A percentile compares a stretch with the other conserved stretches of the same genome.
Evolutionary conservation across 2,888 invertebrate species (phyloP).

Genomic region (Yponomeuta plumbellus): DNA sequence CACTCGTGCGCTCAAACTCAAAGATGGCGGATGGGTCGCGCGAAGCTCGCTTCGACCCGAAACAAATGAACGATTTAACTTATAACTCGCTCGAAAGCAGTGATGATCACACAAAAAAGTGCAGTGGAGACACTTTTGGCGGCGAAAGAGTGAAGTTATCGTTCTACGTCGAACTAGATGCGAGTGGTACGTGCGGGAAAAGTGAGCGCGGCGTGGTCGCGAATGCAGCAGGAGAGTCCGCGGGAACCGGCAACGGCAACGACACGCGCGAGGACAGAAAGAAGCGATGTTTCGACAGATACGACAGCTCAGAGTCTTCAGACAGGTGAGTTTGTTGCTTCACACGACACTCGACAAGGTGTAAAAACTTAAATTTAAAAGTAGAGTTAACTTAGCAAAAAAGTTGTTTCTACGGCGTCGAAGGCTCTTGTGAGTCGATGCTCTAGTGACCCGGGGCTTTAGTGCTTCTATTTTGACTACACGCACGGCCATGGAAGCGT

Average conservation of each 20-base stretch:
- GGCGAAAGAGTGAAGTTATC: conserved; percentile 63
- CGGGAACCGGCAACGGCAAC: conserved; percentile 47
- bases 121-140: conserved; percentile 63
- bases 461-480: conserved; percentile 63
- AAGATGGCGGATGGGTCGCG: conserved; percentile 90
- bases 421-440: conserved; percentile 61
- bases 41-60: conserved; percentile 77
- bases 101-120: conserved; percentile 74
- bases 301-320: conserved; percentile 95
- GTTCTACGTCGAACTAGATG: conserved; percentile 68
- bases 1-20: conserved; percentile 84
- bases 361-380: neutral
- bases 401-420: conserved; percentile 42
- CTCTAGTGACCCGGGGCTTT: conserved; percentile 73
- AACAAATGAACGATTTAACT: conserved; percentile 75
- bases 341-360: neutral
- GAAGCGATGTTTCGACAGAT: conserved; percentile 92
- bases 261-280: conserved; percentile 79
- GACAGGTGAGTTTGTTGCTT: conserved; percentile 83
- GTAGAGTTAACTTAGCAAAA: conserved; percentile 6
- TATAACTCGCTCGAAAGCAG: conserved; percentile 70
- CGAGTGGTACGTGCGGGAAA: conserved; percentile 73
- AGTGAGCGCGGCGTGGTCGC: conserved; percentile 71
- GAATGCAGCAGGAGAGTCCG: conserved; percentile 37
- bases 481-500: conserved; percentile 69